Conservation (phyloP, 2,113 vertebrate genomes). For the Scopus umbretta region DNA sequence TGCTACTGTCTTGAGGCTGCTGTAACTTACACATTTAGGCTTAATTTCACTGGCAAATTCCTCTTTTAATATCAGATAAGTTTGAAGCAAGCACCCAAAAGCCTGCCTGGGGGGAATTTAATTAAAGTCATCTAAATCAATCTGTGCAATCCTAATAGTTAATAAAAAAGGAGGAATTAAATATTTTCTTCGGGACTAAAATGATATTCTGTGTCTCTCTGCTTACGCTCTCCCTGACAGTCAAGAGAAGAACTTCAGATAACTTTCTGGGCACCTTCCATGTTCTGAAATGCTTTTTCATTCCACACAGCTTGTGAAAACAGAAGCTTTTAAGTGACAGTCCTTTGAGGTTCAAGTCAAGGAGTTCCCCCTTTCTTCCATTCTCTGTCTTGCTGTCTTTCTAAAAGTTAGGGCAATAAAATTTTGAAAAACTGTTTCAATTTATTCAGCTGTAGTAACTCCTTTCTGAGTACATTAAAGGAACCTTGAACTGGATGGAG, state of each 20-base stretch:
- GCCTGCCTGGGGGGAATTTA: not conserved
- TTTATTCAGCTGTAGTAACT: not conserved
- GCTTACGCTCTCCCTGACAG: not conserved
- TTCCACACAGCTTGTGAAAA: not conserved
- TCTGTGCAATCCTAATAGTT: not conserved
- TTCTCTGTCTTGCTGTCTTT: not conserved
- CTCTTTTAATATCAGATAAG: not conserved
- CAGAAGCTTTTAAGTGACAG: not conserved
- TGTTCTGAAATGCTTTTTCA: not conserved
- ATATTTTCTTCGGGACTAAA: not conserved
- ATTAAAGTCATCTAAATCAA: constrained; percentile 13
- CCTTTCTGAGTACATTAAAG: not conserved
- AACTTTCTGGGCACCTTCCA: not conserved
- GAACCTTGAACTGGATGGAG: not conserved
- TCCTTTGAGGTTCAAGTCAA: not conserved
- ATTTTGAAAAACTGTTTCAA: not conserved
- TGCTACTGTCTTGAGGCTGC: not conserved
- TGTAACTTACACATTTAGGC: not conserved
- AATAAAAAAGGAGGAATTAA: not conserved
- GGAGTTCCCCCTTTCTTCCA: not conserved
- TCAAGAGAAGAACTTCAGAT: not conserved
- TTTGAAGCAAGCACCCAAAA: not conserved
- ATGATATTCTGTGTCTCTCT: not conserved
- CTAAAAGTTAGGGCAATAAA: not conserved
- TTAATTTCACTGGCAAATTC: constrained; percentile 31